These are phyloP conservation scores for Oscheius sp. DNA, from an alignment of 1,140 invertebrate genomes.

Conservation along the genomic window DNA sequence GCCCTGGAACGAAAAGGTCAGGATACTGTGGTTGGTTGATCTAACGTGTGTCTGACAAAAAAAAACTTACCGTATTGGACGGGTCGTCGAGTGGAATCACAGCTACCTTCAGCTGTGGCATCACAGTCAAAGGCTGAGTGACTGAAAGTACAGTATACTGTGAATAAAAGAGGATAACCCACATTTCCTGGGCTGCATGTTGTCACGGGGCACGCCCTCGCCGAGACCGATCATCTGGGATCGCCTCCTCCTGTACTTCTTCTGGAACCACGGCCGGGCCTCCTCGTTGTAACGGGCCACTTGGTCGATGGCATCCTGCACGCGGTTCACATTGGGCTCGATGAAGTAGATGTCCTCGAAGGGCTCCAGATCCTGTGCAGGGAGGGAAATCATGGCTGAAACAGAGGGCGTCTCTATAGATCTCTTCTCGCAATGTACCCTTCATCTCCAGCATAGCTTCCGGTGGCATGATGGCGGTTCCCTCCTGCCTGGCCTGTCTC, in stretches of 20 bases:
- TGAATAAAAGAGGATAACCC: not conserved
- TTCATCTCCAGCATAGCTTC: constrained; percentile 58
- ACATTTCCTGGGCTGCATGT: not conserved
- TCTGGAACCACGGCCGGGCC: constrained; percentile 49
- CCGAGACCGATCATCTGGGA: constrained; percentile 11
- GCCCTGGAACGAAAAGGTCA: too few species aligned
- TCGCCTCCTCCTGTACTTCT: constrained; percentile 34
- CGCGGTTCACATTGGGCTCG: constrained; percentile 45
- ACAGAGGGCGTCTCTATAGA: not conserved
- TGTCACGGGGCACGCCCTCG: not conserved
- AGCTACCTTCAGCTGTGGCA: not conserved
- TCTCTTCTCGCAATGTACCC: constrained; percentile 30
- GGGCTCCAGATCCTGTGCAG: constrained; percentile 46
- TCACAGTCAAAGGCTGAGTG: not conserved
- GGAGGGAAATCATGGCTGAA: constrained; percentile 53
- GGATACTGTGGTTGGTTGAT: too few species aligned
- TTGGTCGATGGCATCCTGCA: constrained; percentile 56
- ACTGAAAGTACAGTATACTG: too few species aligned
- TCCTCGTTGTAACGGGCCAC: constrained; percentile 54
- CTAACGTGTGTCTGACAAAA: too few species aligned
- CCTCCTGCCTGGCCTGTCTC: constrained; percentile 31
- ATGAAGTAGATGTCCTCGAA: constrained; percentile 55
- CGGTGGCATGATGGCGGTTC: constrained; percentile 44
- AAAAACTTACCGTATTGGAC: not conserved
- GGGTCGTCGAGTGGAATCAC: not conserved